Conservation (phyloP, 2,797 vertebrate species). For the Sternotherus odoratus region DNA sequence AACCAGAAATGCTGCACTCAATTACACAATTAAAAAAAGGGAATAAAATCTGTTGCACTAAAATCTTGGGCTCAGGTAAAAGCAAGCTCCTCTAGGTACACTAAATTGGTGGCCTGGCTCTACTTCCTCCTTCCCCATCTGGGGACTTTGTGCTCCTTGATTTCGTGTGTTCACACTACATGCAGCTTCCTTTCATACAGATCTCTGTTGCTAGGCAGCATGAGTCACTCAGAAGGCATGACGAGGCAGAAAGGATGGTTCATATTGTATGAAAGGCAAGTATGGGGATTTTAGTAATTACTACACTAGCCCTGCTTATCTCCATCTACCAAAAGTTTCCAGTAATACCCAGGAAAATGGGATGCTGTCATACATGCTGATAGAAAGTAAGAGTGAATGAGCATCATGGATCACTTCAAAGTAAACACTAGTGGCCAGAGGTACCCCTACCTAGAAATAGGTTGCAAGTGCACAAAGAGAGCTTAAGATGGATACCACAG, state of each 20-base stretch:
- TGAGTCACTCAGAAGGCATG: neutral
- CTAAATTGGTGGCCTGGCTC: neutral
- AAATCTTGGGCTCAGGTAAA: too few species aligned
- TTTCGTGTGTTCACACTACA: rapidly evolving
- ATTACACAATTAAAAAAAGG: too few species aligned
- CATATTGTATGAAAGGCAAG: neutral
- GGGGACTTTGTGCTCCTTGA: neutral
- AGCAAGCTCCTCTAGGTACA: rapidly evolving
- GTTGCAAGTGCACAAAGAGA: neutral
- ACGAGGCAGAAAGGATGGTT: neutral
- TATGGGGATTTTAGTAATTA: neutral
- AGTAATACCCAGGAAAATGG: neutral
- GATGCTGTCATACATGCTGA: neutral
- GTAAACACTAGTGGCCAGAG: neutral
- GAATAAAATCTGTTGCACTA: too few species aligned
- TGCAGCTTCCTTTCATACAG: rapidly evolving
- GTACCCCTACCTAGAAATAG: neutral
- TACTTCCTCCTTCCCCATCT: rapidly evolving
- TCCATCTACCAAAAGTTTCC: rapidly evolving
- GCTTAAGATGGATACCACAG: neutral
- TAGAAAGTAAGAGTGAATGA: neutral
- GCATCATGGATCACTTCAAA: neutral
- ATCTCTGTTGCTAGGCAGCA: slow-evolving; percentile 5
- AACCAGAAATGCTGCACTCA: too few species aligned
- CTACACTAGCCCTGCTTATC: neutral